These are phyloP conservation scores for Acanthochromis polyacanthus DNA, from an alignment of 2,113 vertebrate species.

Conservation along the genomic window DNA sequence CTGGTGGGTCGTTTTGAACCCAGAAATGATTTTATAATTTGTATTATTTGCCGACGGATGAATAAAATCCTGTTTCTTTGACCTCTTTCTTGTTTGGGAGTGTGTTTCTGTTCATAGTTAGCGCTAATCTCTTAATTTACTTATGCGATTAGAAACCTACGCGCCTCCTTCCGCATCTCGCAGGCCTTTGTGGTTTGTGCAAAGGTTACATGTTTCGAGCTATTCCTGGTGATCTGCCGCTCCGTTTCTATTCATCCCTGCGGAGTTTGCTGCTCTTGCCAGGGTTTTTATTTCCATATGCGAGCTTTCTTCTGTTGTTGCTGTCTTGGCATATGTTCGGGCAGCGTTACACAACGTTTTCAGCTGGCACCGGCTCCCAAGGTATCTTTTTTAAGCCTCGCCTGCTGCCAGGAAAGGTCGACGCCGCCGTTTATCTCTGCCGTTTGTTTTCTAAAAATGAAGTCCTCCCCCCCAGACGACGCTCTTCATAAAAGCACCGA, in stretches of 20 bases:
- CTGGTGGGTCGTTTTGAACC: too few relatives aligned
- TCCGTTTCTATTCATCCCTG: constrained; percentile 8
- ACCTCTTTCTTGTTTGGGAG: constrained; percentile 8
- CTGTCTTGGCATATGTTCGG: constrained; percentile 4
- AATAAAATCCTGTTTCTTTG: not conserved
- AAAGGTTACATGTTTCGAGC: constrained; percentile 20
- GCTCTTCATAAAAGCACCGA: constrained; percentile 9
- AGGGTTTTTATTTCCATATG: constrained; percentile 24
- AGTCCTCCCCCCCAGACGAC: constrained; percentile 11
- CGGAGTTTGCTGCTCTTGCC: constrained; percentile 24
- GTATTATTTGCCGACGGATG: not conserved
- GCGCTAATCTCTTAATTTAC: constrained; percentile 45
- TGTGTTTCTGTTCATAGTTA: constrained; percentile 4
- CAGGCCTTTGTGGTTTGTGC: constrained; percentile 1
- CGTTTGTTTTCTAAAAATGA: not conserved
- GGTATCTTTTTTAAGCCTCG: not conserved
- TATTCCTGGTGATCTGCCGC: constrained; percentile 18
- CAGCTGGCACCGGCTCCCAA: not conserved
- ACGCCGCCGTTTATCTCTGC: not conserved
- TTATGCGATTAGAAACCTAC: constrained; percentile 42
- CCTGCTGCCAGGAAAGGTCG: too few relatives aligned
- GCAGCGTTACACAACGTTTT: constrained; percentile 16
- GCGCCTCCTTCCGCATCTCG: constrained; percentile 1
- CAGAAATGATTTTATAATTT: too few relatives aligned
- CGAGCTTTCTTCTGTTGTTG: not conserved